These are phyloP conservation scores for Brachycybe producta DNA, from an alignment of 2,888 invertebrate species.

Conservation along the genomic window DNA sequence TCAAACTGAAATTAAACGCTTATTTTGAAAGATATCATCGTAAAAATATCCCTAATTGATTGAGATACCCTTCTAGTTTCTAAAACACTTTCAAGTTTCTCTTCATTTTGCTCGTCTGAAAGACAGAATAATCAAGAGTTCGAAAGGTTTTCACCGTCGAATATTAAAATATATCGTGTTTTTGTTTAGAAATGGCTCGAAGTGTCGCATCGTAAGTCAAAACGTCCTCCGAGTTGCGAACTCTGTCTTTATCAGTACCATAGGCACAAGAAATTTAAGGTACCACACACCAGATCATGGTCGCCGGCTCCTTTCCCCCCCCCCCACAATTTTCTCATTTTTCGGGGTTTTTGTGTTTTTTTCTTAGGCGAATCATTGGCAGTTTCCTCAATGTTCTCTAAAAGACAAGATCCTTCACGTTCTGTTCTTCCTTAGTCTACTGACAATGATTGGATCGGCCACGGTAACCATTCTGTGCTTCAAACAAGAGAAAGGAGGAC, in stretches of 20 bases:
- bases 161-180: not conserved
- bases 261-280: constrained; percentile 40
- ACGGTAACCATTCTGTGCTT: constrained; percentile 41
- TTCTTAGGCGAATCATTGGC: constrained; percentile 38
- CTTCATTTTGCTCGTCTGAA: no score
- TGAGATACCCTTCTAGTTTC: no score
- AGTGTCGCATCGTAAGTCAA: constrained; percentile 37
- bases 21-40: no score
- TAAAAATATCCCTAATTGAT: no score
- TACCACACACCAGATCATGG: constrained; percentile 25
- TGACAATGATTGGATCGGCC: constrained; percentile 40
- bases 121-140: no score
- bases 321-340: no score
- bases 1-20: no score
- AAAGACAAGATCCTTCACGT: constrained; percentile 40
- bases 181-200: constrained; percentile 41
- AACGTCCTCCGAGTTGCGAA: constrained; percentile 40
- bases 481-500: constrained; percentile 32
- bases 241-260: constrained; percentile 41
- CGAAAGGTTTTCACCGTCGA: no score
- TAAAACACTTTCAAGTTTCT: no score
- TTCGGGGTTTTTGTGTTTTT: constrained; percentile 19
- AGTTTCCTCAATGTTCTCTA: constrained; percentile 37
- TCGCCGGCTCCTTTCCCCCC: not conserved
- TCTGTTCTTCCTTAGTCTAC: constrained; percentile 37